Conservation (phyloP, 2,113 vertebrate genomes). For the Acrocephalus arundinaceus region DNA sequence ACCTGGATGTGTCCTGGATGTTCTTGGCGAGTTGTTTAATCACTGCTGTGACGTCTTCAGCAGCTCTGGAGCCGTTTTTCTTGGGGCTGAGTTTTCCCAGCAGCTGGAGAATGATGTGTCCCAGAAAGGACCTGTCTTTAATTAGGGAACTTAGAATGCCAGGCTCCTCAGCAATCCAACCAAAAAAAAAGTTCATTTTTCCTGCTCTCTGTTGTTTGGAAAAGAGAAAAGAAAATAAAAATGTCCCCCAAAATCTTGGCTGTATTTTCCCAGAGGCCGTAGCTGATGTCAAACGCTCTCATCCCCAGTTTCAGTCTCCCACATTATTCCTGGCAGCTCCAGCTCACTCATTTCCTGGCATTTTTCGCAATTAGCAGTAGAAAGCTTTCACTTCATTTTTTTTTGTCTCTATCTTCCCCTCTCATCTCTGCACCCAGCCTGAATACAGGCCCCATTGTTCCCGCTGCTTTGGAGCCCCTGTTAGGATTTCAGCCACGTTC, state of each 20-base stretch:
- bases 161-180: neutral
- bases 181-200: neutral
- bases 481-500: neutral
- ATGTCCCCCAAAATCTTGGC: neutral
- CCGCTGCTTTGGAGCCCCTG: neutral
- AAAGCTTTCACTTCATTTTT: constrained; percentile 36
- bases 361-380: constrained; percentile 38
- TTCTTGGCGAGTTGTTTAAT: neutral
- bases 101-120: neutral
- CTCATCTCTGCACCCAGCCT: neutral
- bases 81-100: constrained; percentile 8
- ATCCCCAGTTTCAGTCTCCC: neutral
- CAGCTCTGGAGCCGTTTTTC: neutral
- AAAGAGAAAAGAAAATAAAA: neutral
- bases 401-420: constrained; percentile 28
- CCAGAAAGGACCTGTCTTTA: constrained; percentile 41
- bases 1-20: neutral
- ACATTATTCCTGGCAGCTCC: constrained; percentile 32
- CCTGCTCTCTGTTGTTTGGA: neutral
- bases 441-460: constrained; percentile 31
- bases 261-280: neutral
- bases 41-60: neutral
- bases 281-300: neutral
- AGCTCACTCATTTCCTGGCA: constrained; percentile 38
- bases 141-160: neutral